Percentiles rank a stretch among this genome's conserved stretches.
phyloP scores from a whole-genome alignment of 1,140 invertebrate species.

The Lamellibrachia luymesi region DNA sequence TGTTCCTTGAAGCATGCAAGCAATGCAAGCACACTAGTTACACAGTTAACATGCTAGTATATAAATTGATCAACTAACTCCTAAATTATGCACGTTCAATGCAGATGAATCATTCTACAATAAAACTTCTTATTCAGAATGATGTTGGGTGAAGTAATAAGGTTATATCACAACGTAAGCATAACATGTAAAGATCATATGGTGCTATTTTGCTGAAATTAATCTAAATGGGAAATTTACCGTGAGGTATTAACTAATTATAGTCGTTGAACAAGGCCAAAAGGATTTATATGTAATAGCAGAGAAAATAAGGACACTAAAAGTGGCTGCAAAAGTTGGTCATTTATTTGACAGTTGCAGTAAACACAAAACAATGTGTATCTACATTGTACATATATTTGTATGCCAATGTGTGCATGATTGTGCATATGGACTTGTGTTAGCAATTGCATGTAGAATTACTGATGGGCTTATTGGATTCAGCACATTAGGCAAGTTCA shows the following conservation, averaged over 20 bases:
- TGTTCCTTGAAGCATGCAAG: neutral
- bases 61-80: neutral
- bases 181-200: neutral
- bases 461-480: too few relatives aligned
- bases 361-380: neutral
- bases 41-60: neutral
- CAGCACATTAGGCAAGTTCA: too few relatives aligned
- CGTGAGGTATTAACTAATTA: neutral
- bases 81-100: neutral
- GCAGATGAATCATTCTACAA: neutral
- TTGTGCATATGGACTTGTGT: neutral
- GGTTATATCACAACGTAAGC: neutral
- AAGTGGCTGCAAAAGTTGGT: neutral
- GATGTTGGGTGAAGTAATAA: neutral
- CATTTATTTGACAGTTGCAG: neutral
- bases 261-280: neutral
- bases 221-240: neutral
- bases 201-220: neutral
- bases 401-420: neutral
- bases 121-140: neutral
- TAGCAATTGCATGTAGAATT: too few relatives aligned
- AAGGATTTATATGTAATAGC: neutral
- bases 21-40: neutral
- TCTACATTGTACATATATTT: neutral
- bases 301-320: neutral